Evolutionary conservation across 2,888 invertebrate genomes (phyloP).

Genomic region (Alviniconcha strummeri): DNA sequence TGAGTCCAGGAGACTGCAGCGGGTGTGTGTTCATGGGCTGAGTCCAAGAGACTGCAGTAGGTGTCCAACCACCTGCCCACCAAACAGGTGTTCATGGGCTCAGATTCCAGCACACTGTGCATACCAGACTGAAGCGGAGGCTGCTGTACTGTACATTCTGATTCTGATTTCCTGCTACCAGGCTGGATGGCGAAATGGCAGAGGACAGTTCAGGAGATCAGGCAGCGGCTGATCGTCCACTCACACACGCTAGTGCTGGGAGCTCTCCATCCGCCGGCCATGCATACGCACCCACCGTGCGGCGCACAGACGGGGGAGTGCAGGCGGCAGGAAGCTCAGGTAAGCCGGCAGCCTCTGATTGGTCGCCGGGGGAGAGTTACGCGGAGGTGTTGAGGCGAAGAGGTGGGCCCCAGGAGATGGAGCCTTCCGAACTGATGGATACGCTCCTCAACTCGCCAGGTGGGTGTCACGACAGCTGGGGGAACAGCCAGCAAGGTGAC

Average conservation of each 20-base stretch:
- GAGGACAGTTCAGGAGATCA: slow-evolving; percentile 54
- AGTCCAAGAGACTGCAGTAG: too few relatives aligned
- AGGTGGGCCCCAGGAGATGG: slow-evolving; percentile 58
- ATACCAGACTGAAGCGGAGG: too few relatives aligned
- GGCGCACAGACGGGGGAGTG: slow-evolving; percentile 44
- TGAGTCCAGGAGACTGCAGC: too few relatives aligned
- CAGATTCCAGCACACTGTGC: too few relatives aligned
- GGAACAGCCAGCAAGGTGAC: slow-evolving; percentile 10
- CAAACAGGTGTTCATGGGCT: too few relatives aligned
- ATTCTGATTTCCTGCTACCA: slow-evolving; percentile 33
- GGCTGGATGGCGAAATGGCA: slow-evolving; percentile 61
- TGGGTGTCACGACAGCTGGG: slow-evolving; percentile 37
- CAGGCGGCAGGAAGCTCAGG: slow-evolving; percentile 39
- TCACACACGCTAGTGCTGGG: slow-evolving; percentile 51
- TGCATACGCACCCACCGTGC: slow-evolving; percentile 57
- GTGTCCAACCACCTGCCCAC: too few relatives aligned
- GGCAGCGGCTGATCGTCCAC: slow-evolving; percentile 55
- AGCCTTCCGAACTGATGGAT: slow-evolving; percentile 43
- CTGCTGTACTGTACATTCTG: too few relatives aligned
- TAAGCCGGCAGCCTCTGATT: slow-evolving; percentile 36
- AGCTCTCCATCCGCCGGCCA: slow-evolving; percentile 9
- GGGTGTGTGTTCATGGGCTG: too few relatives aligned
- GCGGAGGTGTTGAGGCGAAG: slow-evolving; percentile 61
- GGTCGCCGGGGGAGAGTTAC: slow-evolving; percentile 56
- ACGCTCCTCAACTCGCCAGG: slow-evolving; percentile 58